Evolutionary conservation across 2,797 vertebrate genomes (phyloP).

Genomic region (Helicolenus hilgendorfi): DNA sequence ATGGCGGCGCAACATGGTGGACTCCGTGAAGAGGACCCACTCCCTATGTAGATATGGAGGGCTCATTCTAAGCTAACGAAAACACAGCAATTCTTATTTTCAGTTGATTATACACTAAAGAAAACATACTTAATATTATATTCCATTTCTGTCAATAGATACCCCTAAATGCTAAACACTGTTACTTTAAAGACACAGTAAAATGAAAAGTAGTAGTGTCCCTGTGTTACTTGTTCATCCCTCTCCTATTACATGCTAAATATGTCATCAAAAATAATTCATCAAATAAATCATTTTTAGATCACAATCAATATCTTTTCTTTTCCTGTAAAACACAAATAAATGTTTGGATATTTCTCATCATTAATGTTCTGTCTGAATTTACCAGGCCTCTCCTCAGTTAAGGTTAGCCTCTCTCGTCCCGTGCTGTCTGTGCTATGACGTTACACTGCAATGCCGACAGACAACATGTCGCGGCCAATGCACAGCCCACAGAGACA

Average conservation of each 20-base stretch:
- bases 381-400: constrained; percentile 33
- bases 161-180: neutral
- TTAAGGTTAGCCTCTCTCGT: constrained; percentile 35
- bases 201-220: neutral
- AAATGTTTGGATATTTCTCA: neutral
- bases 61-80: neutral
- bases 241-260: neutral
- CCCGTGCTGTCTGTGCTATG: constrained; percentile 69
- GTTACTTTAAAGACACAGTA: neutral
- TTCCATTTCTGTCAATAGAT: neutral
- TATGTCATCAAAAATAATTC: neutral
- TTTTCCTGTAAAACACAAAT: neutral
- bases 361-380: constrained; percentile 40
- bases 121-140: neutral
- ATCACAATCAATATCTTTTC: neutral
- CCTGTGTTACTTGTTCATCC: neutral
- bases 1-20: neutral
- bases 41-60: neutral
- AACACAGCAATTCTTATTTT: neutral
- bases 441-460: constrained; percentile 84
- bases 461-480: constrained; percentile 93
- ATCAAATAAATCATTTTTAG: neutral
- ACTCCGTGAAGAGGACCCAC: neutral
- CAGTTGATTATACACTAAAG: neutral
- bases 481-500: constrained; percentile 92